Evolutionary conservation across 1,140 invertebrate species (phyloP).

Genomic region (Zophobas morio): DNA sequence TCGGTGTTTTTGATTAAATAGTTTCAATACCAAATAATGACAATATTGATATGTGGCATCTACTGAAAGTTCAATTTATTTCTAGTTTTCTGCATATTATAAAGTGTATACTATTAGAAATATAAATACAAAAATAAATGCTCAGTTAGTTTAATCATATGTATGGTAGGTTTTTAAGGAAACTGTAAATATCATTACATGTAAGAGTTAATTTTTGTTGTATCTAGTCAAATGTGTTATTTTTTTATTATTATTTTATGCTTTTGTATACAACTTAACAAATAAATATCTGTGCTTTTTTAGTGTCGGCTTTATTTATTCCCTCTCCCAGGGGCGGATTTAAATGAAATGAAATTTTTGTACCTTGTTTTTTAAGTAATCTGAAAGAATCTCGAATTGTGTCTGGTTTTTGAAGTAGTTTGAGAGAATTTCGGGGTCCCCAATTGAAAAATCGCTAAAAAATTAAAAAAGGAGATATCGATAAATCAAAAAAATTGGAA

Average conservation of each 20-base stretch:
- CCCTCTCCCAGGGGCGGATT: too few relatives aligned
- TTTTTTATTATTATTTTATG: conserved; percentile 35
- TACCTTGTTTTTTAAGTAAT: too few relatives aligned
- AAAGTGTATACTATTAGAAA: conserved; percentile 12
- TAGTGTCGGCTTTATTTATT: too few relatives aligned
- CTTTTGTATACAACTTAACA: conserved; percentile 27
- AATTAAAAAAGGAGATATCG: too few relatives aligned
- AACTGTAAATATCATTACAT: neutral
- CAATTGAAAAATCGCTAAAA: too few relatives aligned
- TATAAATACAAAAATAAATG: conserved; percentile 16
- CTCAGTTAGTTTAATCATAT: conserved; percentile 21
- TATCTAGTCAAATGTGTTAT: conserved; percentile 42
- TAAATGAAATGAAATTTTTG: too few relatives aligned
- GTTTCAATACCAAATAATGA: conserved; percentile 19
- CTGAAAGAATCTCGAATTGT: too few relatives aligned
- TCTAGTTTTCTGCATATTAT: conserved; percentile 12
- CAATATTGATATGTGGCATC: neutral
- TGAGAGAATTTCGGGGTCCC: too few relatives aligned
- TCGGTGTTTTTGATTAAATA: neutral
- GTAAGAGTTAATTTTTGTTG: conserved; percentile 22
- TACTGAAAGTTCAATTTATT: conserved; percentile 35
- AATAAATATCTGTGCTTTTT: conserved; percentile 33
- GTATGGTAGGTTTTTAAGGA: neutral
- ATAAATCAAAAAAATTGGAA: too few relatives aligned
- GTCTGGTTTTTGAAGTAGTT: too few relatives aligned